A percentile compares a stretch with the other conserved stretches of the same genome.
phyloP scores from a whole-genome alignment of 2,888 invertebrate species.

The Drosophila macrospina region DNA sequence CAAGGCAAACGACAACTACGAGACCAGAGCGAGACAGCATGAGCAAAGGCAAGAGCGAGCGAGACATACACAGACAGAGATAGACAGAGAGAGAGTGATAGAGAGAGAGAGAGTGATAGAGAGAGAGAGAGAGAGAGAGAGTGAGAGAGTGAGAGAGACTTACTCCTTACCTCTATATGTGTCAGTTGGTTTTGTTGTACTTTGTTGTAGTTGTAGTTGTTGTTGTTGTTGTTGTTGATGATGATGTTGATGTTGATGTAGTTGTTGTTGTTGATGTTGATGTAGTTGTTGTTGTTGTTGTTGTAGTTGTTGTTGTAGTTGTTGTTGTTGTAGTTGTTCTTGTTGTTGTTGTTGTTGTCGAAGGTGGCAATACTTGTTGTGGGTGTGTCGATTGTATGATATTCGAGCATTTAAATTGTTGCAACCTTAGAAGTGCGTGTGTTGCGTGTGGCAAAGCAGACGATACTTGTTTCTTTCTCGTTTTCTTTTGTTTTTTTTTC shows the following conservation, averaged over 20 bases:
- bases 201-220: conserved; percentile 32
- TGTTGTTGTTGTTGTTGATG: conserved; percentile 33
- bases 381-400: conserved; percentile 51
- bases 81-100: conserved; percentile 24
- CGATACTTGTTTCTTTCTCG: conserved; percentile 30
- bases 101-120: conserved; percentile 26
- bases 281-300: conserved; percentile 37
- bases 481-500: background rate
- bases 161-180: conserved; percentile 65
- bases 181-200: conserved; percentile 57
- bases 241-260: conserved; percentile 43
- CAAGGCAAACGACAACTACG: conserved; percentile 25
- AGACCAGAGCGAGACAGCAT: conserved; percentile 35
- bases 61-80: conserved; percentile 21
- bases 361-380: conserved; percentile 32
- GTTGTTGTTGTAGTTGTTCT: conserved; percentile 35
- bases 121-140: conserved; percentile 22
- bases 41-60: conserved; percentile 21
- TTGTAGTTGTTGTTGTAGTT: conserved; percentile 33
- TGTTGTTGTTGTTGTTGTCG: conserved; percentile 46
- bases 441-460: conserved; percentile 61
- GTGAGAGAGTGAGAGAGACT: conserved; percentile 47
- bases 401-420: conserved; percentile 47
- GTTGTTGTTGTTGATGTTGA: conserved; percentile 33
- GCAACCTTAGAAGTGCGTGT: conserved; percentile 53